Evolutionary conservation across 1,140 invertebrate species (phyloP), one percentile per base, ranked within the genome.

Genomic region (Planococcus citri): DNA sequence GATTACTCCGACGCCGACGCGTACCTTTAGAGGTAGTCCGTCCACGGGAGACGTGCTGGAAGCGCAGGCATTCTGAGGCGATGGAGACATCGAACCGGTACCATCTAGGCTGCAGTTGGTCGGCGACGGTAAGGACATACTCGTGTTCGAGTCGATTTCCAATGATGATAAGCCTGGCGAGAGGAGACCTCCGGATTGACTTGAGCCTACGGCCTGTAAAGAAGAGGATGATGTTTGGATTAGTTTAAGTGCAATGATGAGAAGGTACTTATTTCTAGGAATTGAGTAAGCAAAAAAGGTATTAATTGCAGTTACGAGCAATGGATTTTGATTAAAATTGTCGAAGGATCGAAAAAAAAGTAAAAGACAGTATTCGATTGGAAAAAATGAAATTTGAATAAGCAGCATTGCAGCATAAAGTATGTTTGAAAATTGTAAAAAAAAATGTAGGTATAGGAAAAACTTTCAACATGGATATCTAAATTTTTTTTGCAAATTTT

Each of bases 121-220:
- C 0, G 88, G 88, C 67, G 88, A 89, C 0, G 89, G 88, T 64
- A 91, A 78, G 64, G 88, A 90, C 75, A 89, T 85, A 73, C 87
- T 89, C 37, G 87, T 89, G 37, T 85, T 87, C 9, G 87, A 89
- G 75, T 90, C 88, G 71, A 89, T 76, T 74, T 89, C 87, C 74
- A 88, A 75, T 76, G 88, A 89, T 68, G 85, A 87, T 51, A 89
- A 82, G 69, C 84, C 85, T 0, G 87, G 87, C 70, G 87, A 88
- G 6, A 88, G 76, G 68, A 86, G 77, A 24, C 80, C 78, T 38
- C 81, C 81, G 12, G 60, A 64, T 27, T 64, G 60, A 64, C 60
- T 64, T 71, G 84, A 82, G 12, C 69, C 71, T 9, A 68, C 69
- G 12, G 69, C 20, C 71, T 72, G 51, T 24, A 57, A 69, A 21